Conservation (phyloP, 2,888 invertebrate genomes). For the Magallana nippona region DNA sequence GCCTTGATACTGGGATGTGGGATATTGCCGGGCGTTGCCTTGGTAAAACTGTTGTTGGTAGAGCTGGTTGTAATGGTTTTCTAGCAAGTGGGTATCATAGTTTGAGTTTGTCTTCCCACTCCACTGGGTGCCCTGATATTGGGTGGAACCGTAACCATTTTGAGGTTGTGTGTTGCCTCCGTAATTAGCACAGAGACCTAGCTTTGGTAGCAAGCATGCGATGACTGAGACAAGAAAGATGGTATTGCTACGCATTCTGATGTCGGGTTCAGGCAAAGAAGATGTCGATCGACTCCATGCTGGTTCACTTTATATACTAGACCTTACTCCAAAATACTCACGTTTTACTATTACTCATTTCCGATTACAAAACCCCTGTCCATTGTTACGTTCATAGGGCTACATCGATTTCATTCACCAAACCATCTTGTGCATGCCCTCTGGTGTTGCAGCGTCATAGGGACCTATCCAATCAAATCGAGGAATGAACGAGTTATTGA, state of each 20-base stretch:
- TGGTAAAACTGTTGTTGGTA: constrained; percentile 14
- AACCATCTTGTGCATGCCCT: neutral
- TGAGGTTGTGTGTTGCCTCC: constrained; percentile 1
- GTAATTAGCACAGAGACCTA: neutral
- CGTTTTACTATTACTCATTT: constrained; percentile 19
- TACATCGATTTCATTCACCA: neutral
- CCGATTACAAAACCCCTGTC: neutral
- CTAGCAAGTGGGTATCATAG: constrained; percentile 6
- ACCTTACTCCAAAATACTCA: neutral
- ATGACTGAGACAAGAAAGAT: neutral
- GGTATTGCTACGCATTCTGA: neutral
- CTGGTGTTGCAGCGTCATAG: constrained; percentile 14
- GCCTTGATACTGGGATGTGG: neutral
- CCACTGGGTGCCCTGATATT: neutral
- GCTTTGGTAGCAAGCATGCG: neutral
- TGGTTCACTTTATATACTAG: neutral
- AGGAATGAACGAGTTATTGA: neutral
- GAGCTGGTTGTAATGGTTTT: constrained; percentile 12
- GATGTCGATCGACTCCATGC: neutral
- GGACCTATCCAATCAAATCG: neutral
- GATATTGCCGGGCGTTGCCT: neutral
- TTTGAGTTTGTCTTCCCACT: neutral
- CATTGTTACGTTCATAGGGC: no score
- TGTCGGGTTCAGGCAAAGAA: neutral
- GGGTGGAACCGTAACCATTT: neutral